Base-by-base conservation (phyloP, 2,888 invertebrate genomes). In the Philereme vetulata region DNA sequence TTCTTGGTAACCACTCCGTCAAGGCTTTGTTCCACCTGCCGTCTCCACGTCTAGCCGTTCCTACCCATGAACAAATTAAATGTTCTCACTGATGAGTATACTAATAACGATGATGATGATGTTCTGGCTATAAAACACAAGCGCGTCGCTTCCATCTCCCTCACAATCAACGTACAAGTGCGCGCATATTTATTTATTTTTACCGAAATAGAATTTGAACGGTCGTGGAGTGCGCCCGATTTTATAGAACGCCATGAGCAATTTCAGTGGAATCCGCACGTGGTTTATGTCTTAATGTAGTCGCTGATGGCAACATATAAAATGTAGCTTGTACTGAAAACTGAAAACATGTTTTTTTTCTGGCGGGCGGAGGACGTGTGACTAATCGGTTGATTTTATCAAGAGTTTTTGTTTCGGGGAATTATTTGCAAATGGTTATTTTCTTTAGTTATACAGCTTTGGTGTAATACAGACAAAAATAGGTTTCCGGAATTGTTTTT, bases 161-260 rank as follows among this genome's bases (percentile, higher is more conserved):
- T 32, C 7, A 10, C n/a, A 8, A 56, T 58, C 58, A 32, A 35
- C 7, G 62, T 55, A 67, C 75, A 76, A 79, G 78, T 80, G 80
- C 78, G 77, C 79, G 80, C 80, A 84, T 90, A 90, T 91, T 91
- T 91, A 91, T 91, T 91, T 90, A 90, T 91, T 91, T 87, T 85
- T 83, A 88, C 91, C 87, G 85, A 90, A 91, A 91, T 90, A 91
- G 91, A 86, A 60, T 43, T 79, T 75, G 86, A 81, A 78, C 88
- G 83, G 88, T 88, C 82, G 86, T 84, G 83, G 88, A 88, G 88
- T 84, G 85, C 85, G 85, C 75, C 78, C 83, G 21, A 78, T 82
- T 79, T 84, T 83, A 82, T 83, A 81, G 81, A 82, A 80, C 73
- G 74, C 81, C 79, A 76, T 84, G 84, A 84, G 84, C 84, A 82